A percentile compares a stretch with the other conserved stretches of the same genome.
These are phyloP conservation scores for Perdita meconis DNA, from an alignment of 2,888 invertebrate genomes.

Conservation along the genomic window DNA sequence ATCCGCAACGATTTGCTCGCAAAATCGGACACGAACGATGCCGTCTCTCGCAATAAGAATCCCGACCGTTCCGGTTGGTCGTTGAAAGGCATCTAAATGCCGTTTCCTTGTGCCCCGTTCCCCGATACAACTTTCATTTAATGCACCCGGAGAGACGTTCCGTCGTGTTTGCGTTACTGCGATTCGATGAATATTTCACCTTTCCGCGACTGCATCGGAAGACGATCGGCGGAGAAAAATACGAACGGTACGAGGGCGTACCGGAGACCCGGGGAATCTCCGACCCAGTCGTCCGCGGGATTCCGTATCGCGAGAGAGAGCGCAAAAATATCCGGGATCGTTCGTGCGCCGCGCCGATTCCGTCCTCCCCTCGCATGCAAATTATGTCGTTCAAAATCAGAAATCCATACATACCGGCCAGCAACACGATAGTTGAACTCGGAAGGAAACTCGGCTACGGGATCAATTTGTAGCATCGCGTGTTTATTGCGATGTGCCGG, in stretches of 20 bases:
- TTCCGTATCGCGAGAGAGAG: neutral
- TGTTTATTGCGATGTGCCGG: conserved; percentile 50
- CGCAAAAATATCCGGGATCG: neutral
- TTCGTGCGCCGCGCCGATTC: neutral
- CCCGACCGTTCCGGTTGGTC: neutral
- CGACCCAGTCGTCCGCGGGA: neutral
- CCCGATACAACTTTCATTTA: neutral
- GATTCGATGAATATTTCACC: neutral
- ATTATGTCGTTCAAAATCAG: conserved; percentile 22
- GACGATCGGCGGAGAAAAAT: neutral
- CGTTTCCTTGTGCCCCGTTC: neutral
- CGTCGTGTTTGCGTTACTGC: neutral
- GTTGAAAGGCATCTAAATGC: neutral
- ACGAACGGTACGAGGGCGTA: neutral
- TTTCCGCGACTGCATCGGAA: neutral
- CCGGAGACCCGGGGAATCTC: no score
- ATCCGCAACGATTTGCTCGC: neutral
- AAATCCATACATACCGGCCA: conserved; percentile 12
- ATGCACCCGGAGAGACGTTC: neutral
- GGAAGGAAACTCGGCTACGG: conserved; percentile 39
- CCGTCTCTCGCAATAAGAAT: conserved; percentile 6
- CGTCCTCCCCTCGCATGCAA: neutral
- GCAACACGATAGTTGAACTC: conserved; percentile 36
- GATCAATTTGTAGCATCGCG: conserved; percentile 57
- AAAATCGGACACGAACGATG: neutral